phyloP scores from a whole-genome alignment of 1,140 invertebrate species.

The Sitophilus oryzae region DNA sequence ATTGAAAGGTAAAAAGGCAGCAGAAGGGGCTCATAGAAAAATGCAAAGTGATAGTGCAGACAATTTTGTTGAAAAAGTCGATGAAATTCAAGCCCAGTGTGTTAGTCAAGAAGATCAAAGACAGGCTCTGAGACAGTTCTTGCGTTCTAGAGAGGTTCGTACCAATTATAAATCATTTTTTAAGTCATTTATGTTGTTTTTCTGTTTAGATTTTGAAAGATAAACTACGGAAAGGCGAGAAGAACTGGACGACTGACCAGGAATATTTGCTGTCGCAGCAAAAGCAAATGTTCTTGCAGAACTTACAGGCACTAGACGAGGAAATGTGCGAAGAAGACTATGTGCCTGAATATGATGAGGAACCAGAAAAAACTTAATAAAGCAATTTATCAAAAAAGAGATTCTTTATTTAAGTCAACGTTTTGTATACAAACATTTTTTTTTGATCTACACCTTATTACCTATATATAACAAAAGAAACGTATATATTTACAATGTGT shows the following conservation, averaged over 20 bases:
- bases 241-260: conserved; percentile 30
- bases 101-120: conserved; percentile 19
- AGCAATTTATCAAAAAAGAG: conserved; percentile 3
- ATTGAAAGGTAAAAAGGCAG: conserved; percentile 24
- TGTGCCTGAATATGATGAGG: conserved; percentile 22
- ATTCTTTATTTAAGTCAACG: conserved; percentile 12
- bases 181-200: conserved; percentile 9
- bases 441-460: neutral
- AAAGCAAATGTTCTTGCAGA: conserved; percentile 2
- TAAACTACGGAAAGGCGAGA: conserved; percentile 17
- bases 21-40: conserved; percentile 21
- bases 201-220: conserved; percentile 25
- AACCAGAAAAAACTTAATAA: conserved; percentile 7
- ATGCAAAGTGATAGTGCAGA: too few species aligned
- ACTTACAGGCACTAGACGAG: too few species aligned
- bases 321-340: conserved; percentile 24
- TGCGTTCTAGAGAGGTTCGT: conserved; percentile 26
- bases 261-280: conserved; percentile 27
- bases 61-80: too few species aligned
- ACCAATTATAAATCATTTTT: conserved; percentile 8
- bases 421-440: conserved; percentile 8
- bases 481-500: conserved; percentile 22
- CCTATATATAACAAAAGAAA: conserved; percentile 17
- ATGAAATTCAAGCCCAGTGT: neutral
- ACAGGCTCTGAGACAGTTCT: conserved; percentile 29